Evolutionary conservation across 2,888 invertebrate genomes (phyloP), one percentile per base, ranked within the genome.

Genomic region (Drosophila acutilabella): DNA sequence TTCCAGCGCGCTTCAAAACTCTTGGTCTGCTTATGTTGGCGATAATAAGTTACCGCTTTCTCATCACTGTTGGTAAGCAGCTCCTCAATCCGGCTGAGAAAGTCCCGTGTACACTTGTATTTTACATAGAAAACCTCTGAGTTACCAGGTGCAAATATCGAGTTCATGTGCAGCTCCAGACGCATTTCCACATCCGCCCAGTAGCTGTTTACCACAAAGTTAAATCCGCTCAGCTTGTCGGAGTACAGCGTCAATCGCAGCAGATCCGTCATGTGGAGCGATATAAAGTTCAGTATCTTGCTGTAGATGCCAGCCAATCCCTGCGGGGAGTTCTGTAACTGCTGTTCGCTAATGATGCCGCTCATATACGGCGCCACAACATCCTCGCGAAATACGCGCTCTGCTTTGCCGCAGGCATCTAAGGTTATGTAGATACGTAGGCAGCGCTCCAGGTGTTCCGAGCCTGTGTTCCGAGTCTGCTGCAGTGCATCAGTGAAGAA

Each of bases 111-210:
- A 78, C 95, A 95, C 86, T 93, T 94, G 90, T 97, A 98, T 90
- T 97, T 95, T 92, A 94, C 94, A 90, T 96, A 97, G 92, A 98
- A 98, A 65, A 95, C 93, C 90, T 97, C 95, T 0, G 98, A 98
- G 93, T 98, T 97, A 61, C 98, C 98, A 13, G 98, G 97, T 2
- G 97, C 97, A 93, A 97, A 98, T 85, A 98, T 96, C 8, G 96
- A 95, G 13, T 96, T 94, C 89, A 97, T 94, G 91, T 96, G 95
- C n/a, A 96, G 94, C 88, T 97, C 95, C 71, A 97, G 94, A 61
- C 96, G 95, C 91, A 95, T 95, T 87, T 97, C 97, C 41, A 97
- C 94, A 93, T 97, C 95, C 14, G 95, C 94, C 98, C 98, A 98
- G 90, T 96, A 97, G 90, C 98, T 96, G 91, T 97, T 96, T 0